A percentile compares a stretch with the other conserved stretches of the same genome.
Evolutionary conservation across 2,888 invertebrate genomes (phyloP).

Genomic region (Campaea margaritaria): DNA sequence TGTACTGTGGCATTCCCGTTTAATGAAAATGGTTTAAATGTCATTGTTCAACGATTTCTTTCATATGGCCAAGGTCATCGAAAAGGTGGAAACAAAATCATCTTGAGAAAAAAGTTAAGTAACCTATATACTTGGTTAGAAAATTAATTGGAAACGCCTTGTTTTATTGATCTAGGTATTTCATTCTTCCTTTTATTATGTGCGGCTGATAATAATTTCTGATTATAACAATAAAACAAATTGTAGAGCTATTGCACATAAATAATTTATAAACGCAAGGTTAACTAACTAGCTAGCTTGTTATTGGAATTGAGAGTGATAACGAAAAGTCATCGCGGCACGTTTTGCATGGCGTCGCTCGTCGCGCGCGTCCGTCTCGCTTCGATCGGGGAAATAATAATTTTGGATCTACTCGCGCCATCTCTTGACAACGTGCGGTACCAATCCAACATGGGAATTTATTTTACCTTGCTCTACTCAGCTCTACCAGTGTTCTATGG

Average conservation of each 20-base stretch:
- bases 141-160: too few relatives aligned
- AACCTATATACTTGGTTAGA: too few relatives aligned
- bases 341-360: too few relatives aligned
- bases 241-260: slow-evolving; percentile 27
- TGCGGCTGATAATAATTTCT: neutral
- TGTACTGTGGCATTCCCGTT: too few relatives aligned
- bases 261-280: slow-evolving; percentile 19
- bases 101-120: too few relatives aligned
- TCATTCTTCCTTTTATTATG: neutral
- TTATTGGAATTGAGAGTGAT: slow-evolving; percentile 36
- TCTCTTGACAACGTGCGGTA: slow-evolving; percentile 44
- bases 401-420: slow-evolving; percentile 55
- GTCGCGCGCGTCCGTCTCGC: slow-evolving; percentile 9
- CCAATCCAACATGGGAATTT: neutral
- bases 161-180: neutral
- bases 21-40: too few relatives aligned
- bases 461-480: too few relatives aligned
- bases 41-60: too few relatives aligned
- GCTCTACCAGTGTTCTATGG: too few relatives aligned
- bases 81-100: too few relatives aligned
- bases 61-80: too few relatives aligned
- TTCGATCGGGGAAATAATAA: slow-evolving; percentile 31
- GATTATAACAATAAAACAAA: slow-evolving; percentile 18
- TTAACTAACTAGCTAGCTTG: slow-evolving; percentile 14
- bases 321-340: slow-evolving; percentile 33